Conservation (phyloP, 2,113 vertebrate species). For the Neolamprologus devosi region DNA sequence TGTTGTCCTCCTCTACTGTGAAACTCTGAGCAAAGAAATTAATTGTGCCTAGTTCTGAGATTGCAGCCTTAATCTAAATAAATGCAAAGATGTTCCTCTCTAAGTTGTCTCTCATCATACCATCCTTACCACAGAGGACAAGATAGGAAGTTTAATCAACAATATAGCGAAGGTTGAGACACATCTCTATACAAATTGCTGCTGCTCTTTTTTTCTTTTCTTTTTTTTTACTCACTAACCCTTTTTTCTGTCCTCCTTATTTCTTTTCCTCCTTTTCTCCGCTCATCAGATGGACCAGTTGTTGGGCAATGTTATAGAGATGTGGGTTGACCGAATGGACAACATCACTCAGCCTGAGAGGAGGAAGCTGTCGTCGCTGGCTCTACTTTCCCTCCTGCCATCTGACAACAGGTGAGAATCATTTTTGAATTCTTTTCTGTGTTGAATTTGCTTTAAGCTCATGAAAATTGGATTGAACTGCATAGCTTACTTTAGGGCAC, state of each 20-base stretch:
- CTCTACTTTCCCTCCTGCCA: slow-evolving; percentile 88
- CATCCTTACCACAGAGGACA: neutral
- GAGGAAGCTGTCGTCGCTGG: slow-evolving; percentile 91
- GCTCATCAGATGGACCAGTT: slow-evolving; percentile 80
- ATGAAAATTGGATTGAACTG: neutral
- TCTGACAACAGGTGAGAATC: slow-evolving; percentile 81
- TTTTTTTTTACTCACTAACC: neutral
- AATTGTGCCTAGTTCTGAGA: neutral
- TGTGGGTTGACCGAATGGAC: slow-evolving; percentile 99
- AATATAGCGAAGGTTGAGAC: neutral
- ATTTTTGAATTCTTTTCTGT: neutral
- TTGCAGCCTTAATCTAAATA: neutral
- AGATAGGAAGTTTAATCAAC: neutral
- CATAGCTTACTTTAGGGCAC: neutral
- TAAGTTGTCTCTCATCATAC: neutral
- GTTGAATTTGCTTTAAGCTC: neutral
- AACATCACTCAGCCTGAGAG: slow-evolving; percentile 98
- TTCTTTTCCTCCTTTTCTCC: neutral
- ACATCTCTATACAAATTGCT: neutral
- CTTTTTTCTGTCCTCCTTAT: neutral
- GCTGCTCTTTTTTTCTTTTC: neutral
- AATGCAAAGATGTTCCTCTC: neutral
- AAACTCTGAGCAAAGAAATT: neutral
- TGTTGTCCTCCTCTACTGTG: neutral
- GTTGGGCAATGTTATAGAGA: slow-evolving; percentile 89